These are phyloP conservation scores for Turdus rufiventris DNA, from an alignment of 2,113 vertebrate genomes.

Conservation along the genomic window DNA sequence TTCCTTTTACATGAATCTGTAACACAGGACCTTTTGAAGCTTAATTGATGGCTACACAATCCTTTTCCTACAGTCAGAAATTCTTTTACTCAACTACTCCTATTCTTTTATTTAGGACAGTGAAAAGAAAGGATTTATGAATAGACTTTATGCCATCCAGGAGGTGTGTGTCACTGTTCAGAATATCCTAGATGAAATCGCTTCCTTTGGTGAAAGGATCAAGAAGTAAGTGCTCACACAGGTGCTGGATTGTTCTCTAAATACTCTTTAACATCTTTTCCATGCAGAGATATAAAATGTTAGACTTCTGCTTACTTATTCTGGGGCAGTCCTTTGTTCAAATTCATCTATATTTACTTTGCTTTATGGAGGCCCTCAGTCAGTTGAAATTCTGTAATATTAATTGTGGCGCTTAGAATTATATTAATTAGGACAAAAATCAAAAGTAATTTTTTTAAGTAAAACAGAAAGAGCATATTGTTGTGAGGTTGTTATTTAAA, in stretches of 20 bases:
- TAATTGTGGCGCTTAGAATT: conserved; percentile 39
- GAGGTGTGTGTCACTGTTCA: conserved; percentile 97
- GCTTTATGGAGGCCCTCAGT: not conserved
- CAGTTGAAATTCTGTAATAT: conserved; percentile 24
- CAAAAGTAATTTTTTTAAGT: conserved; percentile 18
- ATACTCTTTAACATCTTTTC: not conserved
- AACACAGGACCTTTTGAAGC: not conserved
- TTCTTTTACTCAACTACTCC: not conserved
- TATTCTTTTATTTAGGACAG: conserved; percentile 81
- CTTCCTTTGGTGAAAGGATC: conserved; percentile 93
- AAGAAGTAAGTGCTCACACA: conserved; percentile 88
- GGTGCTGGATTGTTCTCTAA: not conserved
- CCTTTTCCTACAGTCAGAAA: not conserved
- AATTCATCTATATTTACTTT: conserved; percentile 23
- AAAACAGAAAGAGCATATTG: not conserved
- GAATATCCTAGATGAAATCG: conserved; percentile 93
- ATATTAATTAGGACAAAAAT: not conserved
- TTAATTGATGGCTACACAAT: not conserved
- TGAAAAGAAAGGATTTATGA: conserved; percentile 97
- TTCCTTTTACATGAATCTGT: not conserved
- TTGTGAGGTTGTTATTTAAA: conserved; percentile 13
- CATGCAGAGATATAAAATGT: not conserved
- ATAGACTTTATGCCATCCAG: conserved; percentile 98
- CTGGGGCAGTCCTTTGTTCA: not conserved
- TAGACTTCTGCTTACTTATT: not conserved